Evolutionary conservation across 1,140 invertebrate genomes (phyloP).

Genomic region (Eriocheir sinensis): DNA sequence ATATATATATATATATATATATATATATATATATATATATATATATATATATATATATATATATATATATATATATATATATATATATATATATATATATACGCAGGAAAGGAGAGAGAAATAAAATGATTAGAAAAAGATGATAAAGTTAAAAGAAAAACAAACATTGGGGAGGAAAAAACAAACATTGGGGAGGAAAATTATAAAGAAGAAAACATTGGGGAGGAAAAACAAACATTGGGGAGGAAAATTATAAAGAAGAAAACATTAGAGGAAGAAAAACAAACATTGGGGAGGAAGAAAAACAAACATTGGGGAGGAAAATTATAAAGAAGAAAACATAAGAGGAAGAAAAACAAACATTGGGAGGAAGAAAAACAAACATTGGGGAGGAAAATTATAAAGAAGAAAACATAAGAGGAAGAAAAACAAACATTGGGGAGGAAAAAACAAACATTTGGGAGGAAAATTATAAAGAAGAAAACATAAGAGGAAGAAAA

Average conservation of each 20-base stretch:
- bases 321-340: not conserved
- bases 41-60: not conserved
- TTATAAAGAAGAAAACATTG: not conserved
- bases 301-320: not conserved
- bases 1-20: constrained; percentile 8
- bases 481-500: no score
- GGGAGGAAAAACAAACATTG: not conserved
- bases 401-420: not conserved
- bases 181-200: not conserved
- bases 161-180: no score
- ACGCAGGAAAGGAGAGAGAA: no score
- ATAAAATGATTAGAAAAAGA: no score
- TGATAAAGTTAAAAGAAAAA: no score
- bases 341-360: not conserved
- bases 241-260: no score
- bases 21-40: not conserved
- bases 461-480: not conserved
- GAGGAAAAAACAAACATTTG: not conserved
- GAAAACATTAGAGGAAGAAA: not conserved
- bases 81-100: not conserved
- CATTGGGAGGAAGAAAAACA: not conserved
- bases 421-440: not conserved
- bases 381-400: not conserved
- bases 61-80: not conserved
- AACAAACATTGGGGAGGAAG: not conserved